Evolutionary conservation across 2,797 vertebrate genomes (phyloP).

Genomic region (Betta splendens): DNA sequence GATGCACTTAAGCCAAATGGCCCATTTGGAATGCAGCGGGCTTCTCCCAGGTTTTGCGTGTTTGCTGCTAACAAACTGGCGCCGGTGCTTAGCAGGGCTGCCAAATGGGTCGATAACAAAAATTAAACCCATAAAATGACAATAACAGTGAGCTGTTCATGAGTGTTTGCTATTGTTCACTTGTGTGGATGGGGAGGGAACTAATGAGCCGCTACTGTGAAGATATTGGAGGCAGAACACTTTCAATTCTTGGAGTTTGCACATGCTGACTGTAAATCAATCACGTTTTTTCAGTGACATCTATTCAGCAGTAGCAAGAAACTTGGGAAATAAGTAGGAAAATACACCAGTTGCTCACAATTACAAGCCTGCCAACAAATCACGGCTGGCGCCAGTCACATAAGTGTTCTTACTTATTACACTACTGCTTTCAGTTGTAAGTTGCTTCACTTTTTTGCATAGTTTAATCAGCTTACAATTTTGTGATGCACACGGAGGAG

Average conservation of each 20-base stretch:
- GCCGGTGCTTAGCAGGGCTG: conserved; percentile 11
- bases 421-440: too few species aligned
- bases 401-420: background rate
- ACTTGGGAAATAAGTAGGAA: background rate
- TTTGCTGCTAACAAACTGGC: conserved; percentile 26
- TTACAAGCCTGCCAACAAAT: background rate
- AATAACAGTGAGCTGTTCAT: background rate
- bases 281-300: conserved; percentile 13
- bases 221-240: conserved; percentile 4
- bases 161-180: conserved; percentile 15
- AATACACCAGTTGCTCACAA: background rate
- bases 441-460: too few species aligned
- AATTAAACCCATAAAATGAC: conserved; percentile 17
- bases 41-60: conserved; percentile 19
- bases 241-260: background rate
- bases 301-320: conserved; percentile 9
- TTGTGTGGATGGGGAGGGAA: conserved; percentile 10
- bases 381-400: background rate
- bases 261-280: conserved; percentile 3
- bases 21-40: conserved; percentile 28
- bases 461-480: too few species aligned
- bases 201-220: conserved; percentile 14
- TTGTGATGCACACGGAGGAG: too few species aligned
- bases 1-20: conserved; percentile 26
- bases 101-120: conserved; percentile 11